Evolutionary conservation across 2,888 invertebrate species (phyloP).

Genomic region (Cosmia trapezina): DNA sequence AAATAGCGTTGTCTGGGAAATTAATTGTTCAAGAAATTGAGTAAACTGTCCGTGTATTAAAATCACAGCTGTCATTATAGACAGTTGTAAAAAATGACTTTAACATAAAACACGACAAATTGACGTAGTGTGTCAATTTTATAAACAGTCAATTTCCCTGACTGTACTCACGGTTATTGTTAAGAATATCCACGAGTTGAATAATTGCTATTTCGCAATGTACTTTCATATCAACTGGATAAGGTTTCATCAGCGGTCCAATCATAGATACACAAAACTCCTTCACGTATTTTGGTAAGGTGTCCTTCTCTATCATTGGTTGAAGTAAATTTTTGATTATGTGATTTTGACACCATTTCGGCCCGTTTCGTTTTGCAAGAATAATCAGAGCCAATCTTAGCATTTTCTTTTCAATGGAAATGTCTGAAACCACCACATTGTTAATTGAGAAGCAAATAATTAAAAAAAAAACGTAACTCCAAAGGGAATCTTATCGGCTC

Average conservation of each 20-base stretch:
- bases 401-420: constrained; percentile 77
- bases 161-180: constrained; percentile 79
- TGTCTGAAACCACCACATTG: constrained; percentile 71
- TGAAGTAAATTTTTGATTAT: constrained; percentile 80
- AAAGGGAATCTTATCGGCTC: background rate
- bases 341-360: constrained; percentile 84
- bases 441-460: background rate
- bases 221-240: constrained; percentile 83
- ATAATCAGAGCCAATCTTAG: constrained; percentile 80
- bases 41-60: background rate
- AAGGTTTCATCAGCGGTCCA: constrained; percentile 85
- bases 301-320: constrained; percentile 79
- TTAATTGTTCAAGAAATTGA: constrained; percentile 2
- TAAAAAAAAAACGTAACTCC: background rate
- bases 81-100: background rate
- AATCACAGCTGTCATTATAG: background rate
- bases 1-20: background rate
- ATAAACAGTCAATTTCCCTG: background rate
- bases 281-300: constrained; percentile 69
- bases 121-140: background rate
- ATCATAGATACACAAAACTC: constrained; percentile 80
- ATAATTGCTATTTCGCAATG: constrained; percentile 82
- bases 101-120: background rate
- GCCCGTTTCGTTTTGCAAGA: constrained; percentile 83
- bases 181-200: constrained; percentile 77